phyloP scores from a whole-genome alignment of 1,140 invertebrate species.

The Rhysida immarginata region DNA sequence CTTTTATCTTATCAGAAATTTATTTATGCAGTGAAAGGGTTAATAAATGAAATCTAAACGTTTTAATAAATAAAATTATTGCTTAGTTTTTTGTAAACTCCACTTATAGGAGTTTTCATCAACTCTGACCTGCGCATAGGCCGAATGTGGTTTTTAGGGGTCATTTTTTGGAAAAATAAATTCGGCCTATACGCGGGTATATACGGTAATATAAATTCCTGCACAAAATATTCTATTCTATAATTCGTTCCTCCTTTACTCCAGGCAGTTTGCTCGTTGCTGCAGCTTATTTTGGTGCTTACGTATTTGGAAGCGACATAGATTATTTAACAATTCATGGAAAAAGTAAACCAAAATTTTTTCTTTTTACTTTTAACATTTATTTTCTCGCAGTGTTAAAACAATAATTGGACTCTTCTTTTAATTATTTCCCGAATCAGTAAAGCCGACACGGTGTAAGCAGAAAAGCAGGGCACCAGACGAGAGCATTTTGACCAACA shows the following conservation, averaged over 20 bases:
- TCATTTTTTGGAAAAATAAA: too few species aligned
- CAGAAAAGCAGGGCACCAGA: constrained; percentile 52
- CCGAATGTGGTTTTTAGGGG: too few species aligned
- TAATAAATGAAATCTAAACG: too few species aligned
- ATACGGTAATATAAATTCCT: too few species aligned
- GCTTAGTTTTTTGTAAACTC: too few species aligned
- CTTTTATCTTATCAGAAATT: too few species aligned
- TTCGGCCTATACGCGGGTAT: too few species aligned
- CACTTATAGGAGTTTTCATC: too few species aligned
- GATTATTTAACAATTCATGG: constrained; percentile 86
- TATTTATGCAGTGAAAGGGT: too few species aligned
- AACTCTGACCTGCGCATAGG: too few species aligned
- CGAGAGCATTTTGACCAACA: constrained; percentile 70
- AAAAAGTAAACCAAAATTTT: constrained; percentile 24
- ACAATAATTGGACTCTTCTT: not conserved
- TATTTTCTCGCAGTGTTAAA: not conserved
- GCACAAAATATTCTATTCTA: too few species aligned
- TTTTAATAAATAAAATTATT: too few species aligned
- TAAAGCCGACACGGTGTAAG: constrained; percentile 31
- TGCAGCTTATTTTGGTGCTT: constrained; percentile 76
- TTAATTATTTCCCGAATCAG: constrained; percentile 18
- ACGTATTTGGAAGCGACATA: constrained; percentile 82
- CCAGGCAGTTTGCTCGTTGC: constrained; percentile 69
- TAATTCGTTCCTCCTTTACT: constrained; percentile 8
- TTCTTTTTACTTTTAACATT: not conserved